These are phyloP conservation scores for Ispidina lecontei DNA, from an alignment of 2,797 vertebrate genomes.

Conservation along the genomic window DNA sequence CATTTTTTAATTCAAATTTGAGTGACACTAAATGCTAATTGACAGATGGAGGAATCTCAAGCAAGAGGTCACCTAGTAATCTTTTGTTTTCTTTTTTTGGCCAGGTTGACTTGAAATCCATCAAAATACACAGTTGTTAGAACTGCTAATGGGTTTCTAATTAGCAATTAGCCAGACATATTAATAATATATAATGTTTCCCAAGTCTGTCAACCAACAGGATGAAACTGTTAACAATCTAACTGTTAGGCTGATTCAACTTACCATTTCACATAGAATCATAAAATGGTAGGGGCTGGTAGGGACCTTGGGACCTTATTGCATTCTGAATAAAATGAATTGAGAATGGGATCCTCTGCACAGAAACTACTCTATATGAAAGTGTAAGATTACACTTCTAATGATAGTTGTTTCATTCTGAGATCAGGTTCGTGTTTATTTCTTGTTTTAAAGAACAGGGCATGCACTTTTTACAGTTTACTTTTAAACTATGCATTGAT, in stretches of 20 bases:
- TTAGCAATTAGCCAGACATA: constrained; percentile 76
- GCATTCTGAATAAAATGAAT: not conserved
- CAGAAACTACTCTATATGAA: not conserved
- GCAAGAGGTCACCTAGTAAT: constrained; percentile 43
- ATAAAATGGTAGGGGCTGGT: too few relatives aligned
- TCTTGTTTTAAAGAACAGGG: not conserved
- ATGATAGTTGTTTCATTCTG: not conserved
- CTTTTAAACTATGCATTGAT: constrained; percentile 12
- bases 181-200: constrained; percentile 72
- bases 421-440: not conserved
- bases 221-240: constrained; percentile 12
- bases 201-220: constrained; percentile 41
- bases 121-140: constrained; percentile 60
- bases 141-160: constrained; percentile 75
- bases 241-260: not conserved
- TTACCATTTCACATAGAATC: not conserved
- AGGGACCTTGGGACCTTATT: too few relatives aligned
- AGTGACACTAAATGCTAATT: not conserved
- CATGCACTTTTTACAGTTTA: not conserved
- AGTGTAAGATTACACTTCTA: not conserved
- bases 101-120: constrained; percentile 62
- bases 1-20: not conserved
- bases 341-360: not conserved
- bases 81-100: constrained; percentile 48
- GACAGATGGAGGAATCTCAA: constrained; percentile 45